phyloP scores from a whole-genome alignment of 2,113 vertebrate species.

The Campylomormyrus tamandua region DNA sequence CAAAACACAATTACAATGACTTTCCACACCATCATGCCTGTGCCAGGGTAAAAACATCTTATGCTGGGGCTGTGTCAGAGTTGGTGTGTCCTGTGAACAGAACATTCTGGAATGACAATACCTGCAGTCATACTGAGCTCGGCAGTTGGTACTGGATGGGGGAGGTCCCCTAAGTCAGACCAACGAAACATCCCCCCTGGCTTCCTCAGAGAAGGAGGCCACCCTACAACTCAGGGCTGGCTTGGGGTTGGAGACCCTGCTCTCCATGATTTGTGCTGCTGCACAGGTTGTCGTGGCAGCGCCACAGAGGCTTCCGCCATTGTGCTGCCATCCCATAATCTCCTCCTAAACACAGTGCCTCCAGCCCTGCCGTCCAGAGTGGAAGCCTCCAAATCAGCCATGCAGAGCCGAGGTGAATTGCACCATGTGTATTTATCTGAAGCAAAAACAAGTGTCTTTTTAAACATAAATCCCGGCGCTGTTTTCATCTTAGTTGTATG shows the following conservation, averaged over 20 bases:
- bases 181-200: background rate
- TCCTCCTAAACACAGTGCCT: background rate
- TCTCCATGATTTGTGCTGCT: background rate
- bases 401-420: background rate
- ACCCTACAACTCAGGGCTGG: background rate
- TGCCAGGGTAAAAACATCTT: background rate
- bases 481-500: background rate
- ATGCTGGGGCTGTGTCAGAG: background rate
- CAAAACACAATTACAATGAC: background rate
- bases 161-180: too few species aligned
- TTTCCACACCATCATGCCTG: background rate
- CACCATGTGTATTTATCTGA: background rate
- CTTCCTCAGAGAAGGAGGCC: background rate
- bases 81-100: background rate
- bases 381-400: background rate
- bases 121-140: background rate
- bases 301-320: background rate
- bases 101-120: background rate
- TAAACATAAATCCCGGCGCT: background rate
- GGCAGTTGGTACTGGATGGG: background rate
- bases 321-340: background rate
- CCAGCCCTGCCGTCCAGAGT: background rate
- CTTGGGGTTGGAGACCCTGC: background rate
- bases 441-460: background rate
- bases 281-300: background rate